Evolutionary conservation across 2,113 vertebrate species (phyloP).

Genomic region (Trinectes maculatus): DNA sequence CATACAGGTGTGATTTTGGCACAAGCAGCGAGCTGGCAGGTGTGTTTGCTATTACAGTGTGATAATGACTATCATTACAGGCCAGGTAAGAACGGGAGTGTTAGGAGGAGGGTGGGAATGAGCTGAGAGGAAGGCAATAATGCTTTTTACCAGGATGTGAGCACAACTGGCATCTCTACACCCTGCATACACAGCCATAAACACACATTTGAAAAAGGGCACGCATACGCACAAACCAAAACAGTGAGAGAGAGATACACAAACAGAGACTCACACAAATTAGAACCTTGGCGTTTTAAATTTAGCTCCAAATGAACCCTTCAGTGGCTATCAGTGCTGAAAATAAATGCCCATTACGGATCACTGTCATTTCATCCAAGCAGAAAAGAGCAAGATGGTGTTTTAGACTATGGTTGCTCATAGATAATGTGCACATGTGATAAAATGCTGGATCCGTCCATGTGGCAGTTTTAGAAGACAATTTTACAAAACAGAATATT

Average conservation of each 20-base stretch:
- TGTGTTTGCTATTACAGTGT: conserved; percentile 67
- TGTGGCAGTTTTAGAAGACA: not conserved
- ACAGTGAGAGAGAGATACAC: conserved; percentile 12
- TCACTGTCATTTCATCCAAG: conserved; percentile 16
- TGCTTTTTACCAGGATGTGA: conserved; percentile 53
- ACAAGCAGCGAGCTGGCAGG: conserved; percentile 48
- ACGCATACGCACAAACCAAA: not conserved
- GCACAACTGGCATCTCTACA: conserved; percentile 30
- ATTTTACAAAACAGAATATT: too few relatives aligned
- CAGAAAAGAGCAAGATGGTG: conserved; percentile 16
- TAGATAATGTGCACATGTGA: conserved; percentile 1
- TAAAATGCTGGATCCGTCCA: conserved; percentile 1
- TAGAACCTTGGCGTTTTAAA: conserved; percentile 53
- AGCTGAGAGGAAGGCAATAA: conserved; percentile 45
- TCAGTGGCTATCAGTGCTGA: conserved; percentile 11
- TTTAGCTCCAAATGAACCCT: conserved; percentile 48
- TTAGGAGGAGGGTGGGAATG: conserved; percentile 33
- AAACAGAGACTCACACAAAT: conserved; percentile 53
- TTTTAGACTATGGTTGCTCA: conserved; percentile 9
- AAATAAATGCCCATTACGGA: conserved; percentile 48
- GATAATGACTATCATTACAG: conserved; percentile 76
- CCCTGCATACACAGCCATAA: conserved; percentile 13
- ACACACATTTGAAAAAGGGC: conserved; percentile 16
- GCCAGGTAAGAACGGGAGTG: conserved; percentile 52
- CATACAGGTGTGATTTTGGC: conserved; percentile 75